A percentile compares a stretch with the other conserved stretches of the same genome.
These are phyloP conservation scores for Anseranas semipalmata DNA, from an alignment of 2,113 vertebrate species.

Conservation along the genomic window DNA sequence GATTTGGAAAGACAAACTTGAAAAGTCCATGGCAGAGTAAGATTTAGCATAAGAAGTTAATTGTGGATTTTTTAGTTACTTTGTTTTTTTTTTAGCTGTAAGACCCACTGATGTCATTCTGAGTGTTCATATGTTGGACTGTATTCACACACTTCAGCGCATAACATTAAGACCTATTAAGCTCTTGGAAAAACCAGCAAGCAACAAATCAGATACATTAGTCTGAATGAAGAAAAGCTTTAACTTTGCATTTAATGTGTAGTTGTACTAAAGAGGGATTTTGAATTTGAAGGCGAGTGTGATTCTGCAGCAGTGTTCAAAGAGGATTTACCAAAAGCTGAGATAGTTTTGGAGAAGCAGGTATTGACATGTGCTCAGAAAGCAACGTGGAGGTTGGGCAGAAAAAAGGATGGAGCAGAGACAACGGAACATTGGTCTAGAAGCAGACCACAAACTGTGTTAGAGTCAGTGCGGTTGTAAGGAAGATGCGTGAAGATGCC, in stretches of 20 bases:
- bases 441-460: background rate
- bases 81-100: background rate
- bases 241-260: background rate
- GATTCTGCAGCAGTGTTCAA: background rate
- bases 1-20: background rate
- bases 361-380: background rate
- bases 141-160: background rate
- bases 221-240: background rate
- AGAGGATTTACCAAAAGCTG: background rate
- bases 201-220: background rate
- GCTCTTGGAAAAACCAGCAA: background rate
- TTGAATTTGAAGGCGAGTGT: background rate
- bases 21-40: background rate
- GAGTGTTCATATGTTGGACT: background rate
- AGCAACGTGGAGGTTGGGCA: no score
- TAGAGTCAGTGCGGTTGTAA: fast-evolving
- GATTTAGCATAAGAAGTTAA: background rate
- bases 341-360: background rate
- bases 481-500: background rate
- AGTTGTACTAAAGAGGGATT: background rate
- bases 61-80: background rate
- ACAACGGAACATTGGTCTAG: background rate
- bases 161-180: background rate
- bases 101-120: background rate
- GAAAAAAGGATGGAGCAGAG: background rate